phyloP scores from a whole-genome alignment of 2,113 vertebrate species.

The Diglossa brunneiventris region DNA sequence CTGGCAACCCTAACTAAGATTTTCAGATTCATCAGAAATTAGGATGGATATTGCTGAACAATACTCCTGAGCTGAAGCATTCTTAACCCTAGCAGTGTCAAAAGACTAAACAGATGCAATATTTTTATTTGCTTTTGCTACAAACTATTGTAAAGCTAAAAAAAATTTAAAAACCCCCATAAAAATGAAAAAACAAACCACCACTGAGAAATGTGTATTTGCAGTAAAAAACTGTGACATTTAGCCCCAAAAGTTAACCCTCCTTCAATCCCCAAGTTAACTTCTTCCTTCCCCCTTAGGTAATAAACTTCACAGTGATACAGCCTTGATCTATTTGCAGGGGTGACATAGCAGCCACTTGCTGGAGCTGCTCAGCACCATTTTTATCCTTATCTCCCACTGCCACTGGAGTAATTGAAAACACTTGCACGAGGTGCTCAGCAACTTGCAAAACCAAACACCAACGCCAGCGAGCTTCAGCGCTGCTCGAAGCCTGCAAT shows the following conservation, averaged over 20 bases:
- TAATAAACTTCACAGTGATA: not conserved
- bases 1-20: not conserved
- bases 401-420: not conserved
- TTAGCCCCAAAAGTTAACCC: not conserved
- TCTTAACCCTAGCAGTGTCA: fast-evolving
- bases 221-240: not conserved
- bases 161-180: not conserved
- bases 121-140: not conserved
- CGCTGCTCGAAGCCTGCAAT: not conserved
- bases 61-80: not conserved
- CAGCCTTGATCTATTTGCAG: not conserved
- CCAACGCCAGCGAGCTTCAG: not conserved
- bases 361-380: not conserved
- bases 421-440: not conserved
- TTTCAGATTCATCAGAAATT: not conserved
- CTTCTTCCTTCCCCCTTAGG: not conserved
- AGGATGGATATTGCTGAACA: not conserved
- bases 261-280: not conserved
- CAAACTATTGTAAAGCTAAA: not conserved
- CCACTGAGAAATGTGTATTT: not conserved
- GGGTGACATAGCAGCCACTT: not conserved
- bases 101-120: not conserved
- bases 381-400: not conserved
- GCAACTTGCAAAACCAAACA: not conserved
- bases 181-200: not conserved